Conservation (phyloP, 2,113 vertebrate genomes). For the Vulpes vulpes region DNA sequence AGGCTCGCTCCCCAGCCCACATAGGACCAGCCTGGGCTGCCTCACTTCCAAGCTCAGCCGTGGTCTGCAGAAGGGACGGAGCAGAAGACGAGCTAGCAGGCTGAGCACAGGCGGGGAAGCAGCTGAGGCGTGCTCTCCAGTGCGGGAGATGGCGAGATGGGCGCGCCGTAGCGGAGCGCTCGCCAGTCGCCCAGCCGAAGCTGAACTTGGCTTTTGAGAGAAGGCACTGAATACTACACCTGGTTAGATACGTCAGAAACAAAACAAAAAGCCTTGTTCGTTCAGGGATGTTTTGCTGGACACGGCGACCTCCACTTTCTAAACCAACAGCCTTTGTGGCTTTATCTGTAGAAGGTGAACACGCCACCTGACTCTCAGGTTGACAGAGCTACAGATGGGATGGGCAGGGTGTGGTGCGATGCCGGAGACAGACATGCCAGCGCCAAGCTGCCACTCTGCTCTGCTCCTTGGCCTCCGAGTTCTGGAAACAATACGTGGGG, state of each 20-base stretch:
- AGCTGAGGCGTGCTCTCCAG: accelerated
- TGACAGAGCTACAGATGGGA: neutral
- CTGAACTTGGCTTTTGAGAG: neutral
- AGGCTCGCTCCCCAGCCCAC: no score
- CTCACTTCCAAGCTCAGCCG: neutral
- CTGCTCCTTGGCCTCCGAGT: neutral
- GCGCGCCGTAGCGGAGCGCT: accelerated
- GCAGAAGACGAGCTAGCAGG: accelerated
- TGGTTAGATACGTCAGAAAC: neutral
- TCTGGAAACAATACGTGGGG: neutral
- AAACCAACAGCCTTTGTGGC: no score
- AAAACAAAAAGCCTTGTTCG: no score
- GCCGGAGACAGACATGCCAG: accelerated
- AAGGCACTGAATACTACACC: neutral
- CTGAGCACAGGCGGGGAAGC: accelerated
- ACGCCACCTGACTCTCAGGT: accelerated
- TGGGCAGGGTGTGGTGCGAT: accelerated
- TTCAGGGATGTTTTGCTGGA: neutral
- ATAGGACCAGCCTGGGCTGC: neutral
- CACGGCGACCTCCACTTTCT: accelerated
- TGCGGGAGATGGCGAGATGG: no score
- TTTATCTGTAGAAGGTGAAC: accelerated
- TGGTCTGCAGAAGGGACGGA: neutral
- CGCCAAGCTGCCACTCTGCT: accelerated
- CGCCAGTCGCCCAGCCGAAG: neutral